Conservation (phyloP, 2,113 vertebrate genomes). For the Collichthys lucidus region DNA sequence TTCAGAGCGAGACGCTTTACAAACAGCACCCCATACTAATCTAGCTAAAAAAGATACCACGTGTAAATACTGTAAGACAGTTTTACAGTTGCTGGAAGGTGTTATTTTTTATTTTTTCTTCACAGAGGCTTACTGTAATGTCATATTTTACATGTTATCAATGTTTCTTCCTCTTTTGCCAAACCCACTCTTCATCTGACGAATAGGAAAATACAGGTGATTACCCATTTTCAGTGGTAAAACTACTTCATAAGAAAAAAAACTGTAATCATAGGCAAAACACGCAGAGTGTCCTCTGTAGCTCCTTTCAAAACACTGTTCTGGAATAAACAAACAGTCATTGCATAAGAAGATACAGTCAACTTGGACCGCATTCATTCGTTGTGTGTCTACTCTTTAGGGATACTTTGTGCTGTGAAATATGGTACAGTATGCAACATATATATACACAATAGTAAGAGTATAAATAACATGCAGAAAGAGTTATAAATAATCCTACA, state of each 20-base stretch:
- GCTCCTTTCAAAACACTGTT: not conserved
- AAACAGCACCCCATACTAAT: no score
- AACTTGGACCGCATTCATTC: not conserved
- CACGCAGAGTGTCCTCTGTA: not conserved
- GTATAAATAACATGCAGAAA: not conserved
- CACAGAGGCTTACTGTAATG: slow-evolving; percentile 22
- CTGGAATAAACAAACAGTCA: not conserved
- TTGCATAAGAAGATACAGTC: not conserved
- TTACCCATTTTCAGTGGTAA: slow-evolving; percentile 65
- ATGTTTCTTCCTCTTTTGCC: slow-evolving; percentile 66
- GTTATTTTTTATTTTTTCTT: not conserved
- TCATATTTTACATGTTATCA: slow-evolving; percentile 54
- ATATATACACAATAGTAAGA: not conserved
- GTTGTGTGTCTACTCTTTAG: not conserved
- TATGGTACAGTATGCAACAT: no score
- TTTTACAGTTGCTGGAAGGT: slow-evolving; percentile 1
- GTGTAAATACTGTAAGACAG: not conserved
- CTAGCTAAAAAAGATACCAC: not conserved
- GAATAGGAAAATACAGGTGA: slow-evolving; percentile 71
- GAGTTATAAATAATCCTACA: not conserved
- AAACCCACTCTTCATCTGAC: slow-evolving; percentile 51
- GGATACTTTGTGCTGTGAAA: not conserved
- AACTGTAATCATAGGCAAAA: slow-evolving; percentile 64
- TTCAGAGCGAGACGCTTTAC: no score
- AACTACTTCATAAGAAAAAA: slow-evolving; percentile 28